Percentiles rank a stretch among this genome's conserved stretches.
phyloP scores from a whole-genome alignment of 2,888 invertebrate species.

The Sphinx pinastri region DNA sequence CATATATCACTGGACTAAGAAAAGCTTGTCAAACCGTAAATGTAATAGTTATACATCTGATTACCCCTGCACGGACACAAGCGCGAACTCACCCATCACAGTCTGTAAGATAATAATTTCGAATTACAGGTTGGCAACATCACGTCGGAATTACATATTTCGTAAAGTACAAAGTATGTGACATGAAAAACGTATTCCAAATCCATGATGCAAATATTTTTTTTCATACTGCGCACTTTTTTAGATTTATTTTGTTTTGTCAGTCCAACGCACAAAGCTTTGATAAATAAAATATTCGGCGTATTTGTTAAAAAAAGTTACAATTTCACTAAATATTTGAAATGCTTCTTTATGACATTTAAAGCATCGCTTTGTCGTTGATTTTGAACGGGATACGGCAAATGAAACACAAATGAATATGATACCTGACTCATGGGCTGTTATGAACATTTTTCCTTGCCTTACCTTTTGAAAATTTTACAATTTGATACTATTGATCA shows the following conservation, averaged over 20 bases:
- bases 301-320: constrained; percentile 22
- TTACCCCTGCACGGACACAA: too few relatives aligned
- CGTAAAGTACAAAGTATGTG: background rate
- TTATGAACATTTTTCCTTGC: background rate
- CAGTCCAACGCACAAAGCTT: constrained; percentile 20
- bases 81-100: too few relatives aligned
- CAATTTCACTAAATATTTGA: constrained; percentile 25
- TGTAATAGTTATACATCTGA: too few relatives aligned
- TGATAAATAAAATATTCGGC: constrained; percentile 9
- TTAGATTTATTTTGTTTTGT: constrained; percentile 19
- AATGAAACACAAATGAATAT: background rate
- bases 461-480: background rate
- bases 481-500: too few relatives aligned
- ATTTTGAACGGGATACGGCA: background rate
- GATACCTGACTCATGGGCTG: background rate
- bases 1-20: too few relatives aligned
- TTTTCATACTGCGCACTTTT: constrained; percentile 11
- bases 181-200: background rate
- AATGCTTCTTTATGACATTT: background rate
- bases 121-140: too few relatives aligned
- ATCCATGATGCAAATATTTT: constrained; percentile 10
- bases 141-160: background rate
- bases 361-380: background rate
- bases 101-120: too few relatives aligned
- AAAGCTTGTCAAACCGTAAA: too few relatives aligned